phyloP scores from a whole-genome alignment of 2,888 invertebrate species.

The Caenorhabditis doughertyi region DNA sequence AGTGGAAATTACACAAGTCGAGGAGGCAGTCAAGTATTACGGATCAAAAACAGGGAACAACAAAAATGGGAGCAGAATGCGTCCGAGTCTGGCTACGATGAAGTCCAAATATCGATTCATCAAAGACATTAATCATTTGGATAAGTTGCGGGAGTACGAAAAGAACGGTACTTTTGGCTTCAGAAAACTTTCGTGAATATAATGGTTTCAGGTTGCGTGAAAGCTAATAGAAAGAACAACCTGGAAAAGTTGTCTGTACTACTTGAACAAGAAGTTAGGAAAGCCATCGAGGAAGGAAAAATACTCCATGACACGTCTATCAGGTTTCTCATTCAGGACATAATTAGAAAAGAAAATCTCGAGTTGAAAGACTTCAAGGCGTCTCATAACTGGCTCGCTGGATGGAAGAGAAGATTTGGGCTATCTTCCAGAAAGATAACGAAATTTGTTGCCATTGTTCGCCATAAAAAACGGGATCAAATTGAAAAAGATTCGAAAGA shows the following conservation, averaged over 20 bases:
- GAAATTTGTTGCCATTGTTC: neutral
- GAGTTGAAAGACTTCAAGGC: neutral
- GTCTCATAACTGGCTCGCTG: neutral
- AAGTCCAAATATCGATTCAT: neutral
- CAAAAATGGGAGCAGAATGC: neutral
- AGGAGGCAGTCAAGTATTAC: neutral
- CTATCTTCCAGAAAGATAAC: slow-evolving; percentile 12
- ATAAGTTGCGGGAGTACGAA: neutral
- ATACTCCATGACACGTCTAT: slow-evolving; percentile 7
- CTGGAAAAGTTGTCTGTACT: no score
- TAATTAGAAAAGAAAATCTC: neutral
- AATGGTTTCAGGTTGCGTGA: neutral
- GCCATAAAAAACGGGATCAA: neutral
- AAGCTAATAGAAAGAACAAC: neutral
- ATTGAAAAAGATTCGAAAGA: neutral
- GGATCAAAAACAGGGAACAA: neutral
- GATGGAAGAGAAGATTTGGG: neutral
- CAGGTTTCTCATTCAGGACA: neutral
- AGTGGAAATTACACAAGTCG: neutral
- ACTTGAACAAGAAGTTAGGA: neutral
- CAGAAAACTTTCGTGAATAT: neutral
- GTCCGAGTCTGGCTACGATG: neutral
- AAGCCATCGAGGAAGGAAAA: neutral
- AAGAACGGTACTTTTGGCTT: neutral
- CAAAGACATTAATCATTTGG: neutral